Percentiles rank a stretch among this genome's conserved stretches.
Conservation (phyloP, 2,113 vertebrate genomes). For the Xenopus borealis region DNA sequence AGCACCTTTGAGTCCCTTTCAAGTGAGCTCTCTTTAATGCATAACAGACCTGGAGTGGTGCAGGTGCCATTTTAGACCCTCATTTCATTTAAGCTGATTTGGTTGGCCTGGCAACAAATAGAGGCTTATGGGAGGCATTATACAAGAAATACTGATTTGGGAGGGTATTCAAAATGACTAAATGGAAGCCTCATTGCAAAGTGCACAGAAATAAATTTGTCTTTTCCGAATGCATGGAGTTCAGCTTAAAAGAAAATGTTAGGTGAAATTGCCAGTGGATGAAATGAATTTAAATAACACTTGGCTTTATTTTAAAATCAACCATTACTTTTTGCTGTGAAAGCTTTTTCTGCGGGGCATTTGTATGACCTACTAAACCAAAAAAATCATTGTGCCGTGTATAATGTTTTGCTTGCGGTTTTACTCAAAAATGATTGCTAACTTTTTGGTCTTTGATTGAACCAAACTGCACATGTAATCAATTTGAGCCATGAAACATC, state of each 20-base stretch:
- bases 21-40: conserved; percentile 69
- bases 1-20: conserved; percentile 68
- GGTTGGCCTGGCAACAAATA: conserved; percentile 78
- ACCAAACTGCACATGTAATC: no score
- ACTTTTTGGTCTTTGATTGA: no score
- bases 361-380: conserved; percentile 8
- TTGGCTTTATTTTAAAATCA: background rate
- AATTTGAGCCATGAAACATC: no score
- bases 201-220: no score
- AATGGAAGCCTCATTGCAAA: conserved; percentile 57
- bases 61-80: conserved; percentile 74
- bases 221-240: conserved; percentile 10
- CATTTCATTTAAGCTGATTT: conserved; percentile 75
- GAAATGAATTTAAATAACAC: background rate
- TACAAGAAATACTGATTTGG: conserved; percentile 67
- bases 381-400: background rate
- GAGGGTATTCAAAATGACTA: conserved; percentile 61
- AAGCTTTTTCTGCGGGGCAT: no score
- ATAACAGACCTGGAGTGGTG: conserved; percentile 67
- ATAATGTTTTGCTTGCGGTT: no score
- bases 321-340: no score
- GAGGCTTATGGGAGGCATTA: conserved; percentile 75
- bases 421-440: no score
- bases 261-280: background rate
- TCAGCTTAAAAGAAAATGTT: conserved; percentile 9